These are phyloP conservation scores for Acanthisitta chloris DNA, from an alignment of 2,113 vertebrate genomes.

Conservation along the genomic window DNA sequence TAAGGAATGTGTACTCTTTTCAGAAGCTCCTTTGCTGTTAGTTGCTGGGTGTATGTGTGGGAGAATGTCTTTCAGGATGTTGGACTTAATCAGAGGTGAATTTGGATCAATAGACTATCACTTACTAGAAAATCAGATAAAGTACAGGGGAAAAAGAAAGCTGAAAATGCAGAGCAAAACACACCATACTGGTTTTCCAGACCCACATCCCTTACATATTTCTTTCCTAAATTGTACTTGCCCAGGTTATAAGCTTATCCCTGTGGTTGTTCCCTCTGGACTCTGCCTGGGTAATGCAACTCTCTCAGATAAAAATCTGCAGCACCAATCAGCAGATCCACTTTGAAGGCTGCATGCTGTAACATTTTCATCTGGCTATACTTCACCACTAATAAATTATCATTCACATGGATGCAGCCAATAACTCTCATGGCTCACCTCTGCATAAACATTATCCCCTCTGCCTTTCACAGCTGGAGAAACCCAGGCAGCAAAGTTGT, in stretches of 20 bases:
- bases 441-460: background rate
- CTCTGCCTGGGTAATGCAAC: background rate
- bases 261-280: background rate
- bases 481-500: background rate
- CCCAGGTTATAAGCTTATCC: background rate
- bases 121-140: slow-evolving; percentile 25
- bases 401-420: background rate
- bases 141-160: background rate
- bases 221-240: background rate
- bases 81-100: slow-evolving; percentile 42
- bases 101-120: slow-evolving; percentile 44
- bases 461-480: background rate
- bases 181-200: background rate
- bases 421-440: background rate
- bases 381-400: background rate
- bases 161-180: slow-evolving; percentile 6
- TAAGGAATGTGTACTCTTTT: background rate
- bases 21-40: background rate
- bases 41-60: background rate
- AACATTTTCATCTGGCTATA: background rate
- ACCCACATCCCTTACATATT: background rate
- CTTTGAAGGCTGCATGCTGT: background rate
- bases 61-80: slow-evolving; percentile 1
- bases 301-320: background rate
- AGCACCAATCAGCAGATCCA: background rate